Evolutionary conservation across 1,140 invertebrate species (phyloP), one percentile per base, ranked within the genome.

Genomic region (Bombus turneri): DNA sequence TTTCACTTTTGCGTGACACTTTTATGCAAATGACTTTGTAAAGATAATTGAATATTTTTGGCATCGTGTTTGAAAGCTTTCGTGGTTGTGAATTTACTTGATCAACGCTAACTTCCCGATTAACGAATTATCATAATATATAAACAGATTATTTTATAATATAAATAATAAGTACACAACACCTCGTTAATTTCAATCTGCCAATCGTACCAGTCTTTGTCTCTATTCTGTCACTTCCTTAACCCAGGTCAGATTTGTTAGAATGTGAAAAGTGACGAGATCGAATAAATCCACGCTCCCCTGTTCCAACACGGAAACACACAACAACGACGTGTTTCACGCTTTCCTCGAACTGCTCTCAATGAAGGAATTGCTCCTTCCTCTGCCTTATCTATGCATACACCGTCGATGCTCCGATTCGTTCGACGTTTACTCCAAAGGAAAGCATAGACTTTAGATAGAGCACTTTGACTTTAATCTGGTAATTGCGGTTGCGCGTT

Each of bases 161-260:
- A 53, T 22, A 12, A 0, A 13, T 12, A 62, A 62, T 62, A n/a
- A 4, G 10, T 12, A 3, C 2, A 13, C 13, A 22, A 62, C 81
- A 57, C 64, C 77, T 64, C 34, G 81, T 86, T 86, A 81, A 83
- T 83, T 86, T 78, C 74, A 86, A 86, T 85, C 83, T 81, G 71
- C 59, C 81, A 85, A 85, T 85, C 66, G 41, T 69, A 10, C 1
- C 31, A 2, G 3, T 39, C 25, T 28, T 37, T 25, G 39, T 47
- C 25, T 37, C 13, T 22, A 28, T 41, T 47, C 53, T 2, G 18
- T 53, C 18, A 22, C 5, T 53, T 8, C 1, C 18, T 53, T 22
- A 22, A 53, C 5, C 5, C 47, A 53, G 47, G 18, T 53, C 47
- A 53, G 18, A 0, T 22, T 22, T 22, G 47, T 53, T 53, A 22